Conservation (phyloP, 1,140 invertebrate species). For the Drosophila willistoni region DNA sequence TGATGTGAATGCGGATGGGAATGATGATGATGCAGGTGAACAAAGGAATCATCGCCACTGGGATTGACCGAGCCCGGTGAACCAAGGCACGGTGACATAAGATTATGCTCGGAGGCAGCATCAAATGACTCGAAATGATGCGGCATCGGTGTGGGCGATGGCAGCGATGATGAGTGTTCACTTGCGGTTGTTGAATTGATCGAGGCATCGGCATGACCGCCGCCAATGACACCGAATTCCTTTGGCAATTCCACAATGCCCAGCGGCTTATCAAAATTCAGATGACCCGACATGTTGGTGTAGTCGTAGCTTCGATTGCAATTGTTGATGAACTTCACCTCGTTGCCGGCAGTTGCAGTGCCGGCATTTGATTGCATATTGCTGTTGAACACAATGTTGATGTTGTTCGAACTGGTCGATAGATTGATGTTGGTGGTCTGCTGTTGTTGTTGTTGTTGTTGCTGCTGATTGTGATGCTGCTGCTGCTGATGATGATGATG, state of each 20-base stretch:
- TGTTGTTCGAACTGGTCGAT: slow-evolving; percentile 81
- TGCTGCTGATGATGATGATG: background rate
- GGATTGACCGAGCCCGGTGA: slow-evolving; percentile 73
- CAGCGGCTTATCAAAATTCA: slow-evolving; percentile 72
- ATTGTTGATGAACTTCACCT: slow-evolving; percentile 82
- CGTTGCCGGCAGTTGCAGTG: slow-evolving; percentile 71
- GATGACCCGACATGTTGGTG: slow-evolving; percentile 79
- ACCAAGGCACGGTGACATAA: slow-evolving; percentile 70
- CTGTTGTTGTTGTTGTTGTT: background rate
- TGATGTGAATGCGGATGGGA: slow-evolving; percentile 34
- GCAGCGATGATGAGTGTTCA: slow-evolving; percentile 73
- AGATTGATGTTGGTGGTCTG: slow-evolving; percentile 76
- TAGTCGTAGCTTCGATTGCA: slow-evolving; percentile 80
- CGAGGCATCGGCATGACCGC: slow-evolving; percentile 22
- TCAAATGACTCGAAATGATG: slow-evolving; percentile 78
- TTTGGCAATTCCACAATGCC: slow-evolving; percentile 75
- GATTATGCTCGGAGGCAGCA: slow-evolving; percentile 73
- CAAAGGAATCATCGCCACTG: slow-evolving; percentile 58
- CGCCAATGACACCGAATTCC: slow-evolving; percentile 54
- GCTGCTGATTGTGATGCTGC: background rate
- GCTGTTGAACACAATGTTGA: slow-evolving; percentile 76
- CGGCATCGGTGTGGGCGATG: slow-evolving; percentile 50
- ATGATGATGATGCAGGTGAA: slow-evolving; percentile 71
- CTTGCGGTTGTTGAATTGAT: slow-evolving; percentile 55
- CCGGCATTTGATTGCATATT: slow-evolving; percentile 18